Evolutionary conservation across 2,888 invertebrate species (phyloP), one percentile per base, ranked within the genome.

Genomic region (Caenorhabditis sulstoni): DNA sequence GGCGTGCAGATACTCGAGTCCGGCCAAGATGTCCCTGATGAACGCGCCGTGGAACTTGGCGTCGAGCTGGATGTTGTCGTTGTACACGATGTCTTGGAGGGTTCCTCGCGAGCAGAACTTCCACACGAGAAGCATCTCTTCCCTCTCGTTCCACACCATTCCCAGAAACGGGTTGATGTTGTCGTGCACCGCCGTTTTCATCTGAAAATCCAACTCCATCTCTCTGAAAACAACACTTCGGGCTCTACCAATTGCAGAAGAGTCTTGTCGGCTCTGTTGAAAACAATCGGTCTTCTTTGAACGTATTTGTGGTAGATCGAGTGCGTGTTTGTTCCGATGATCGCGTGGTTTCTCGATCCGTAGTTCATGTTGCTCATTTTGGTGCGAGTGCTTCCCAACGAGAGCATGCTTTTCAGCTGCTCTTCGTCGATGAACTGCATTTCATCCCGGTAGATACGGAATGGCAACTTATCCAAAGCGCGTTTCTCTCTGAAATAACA

Each of bases 101-200:
- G 79, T 79, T 53, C 79, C 79, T 45, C 88, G 76, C 2, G 86
- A 88, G 77, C 88, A 88, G 74, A 89, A 89, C 73, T 89, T 89
- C 89, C 89, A 89, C 1, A 89, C 70, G 16, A 89, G 67, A 12
- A 89, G 64, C 82, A 89, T 74, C 47, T 88, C 89, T 23, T 89
- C 89, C 61, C 84, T 86, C 61, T 89, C 89, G 73, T 88, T 89
- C 82, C 87, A 89, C 11, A 82, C 77, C 80, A 89, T 89, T n/a
- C 98, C 98, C 91, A 97, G 95, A 92, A 98, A 98, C 66, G 96
- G 95, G 92, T 97, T 97, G 82, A 98, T 93, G 92, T 98, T 97
- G 91, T 96, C 96, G 92, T 98, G 97, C 44, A 96, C 94, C 87
- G 97, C 92, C 91, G 97, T 96, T 73, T 97, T 93, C 90, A 98